Evolutionary conservation across 2,797 vertebrate species (phyloP).

Genomic region (Fratercula arctica): DNA sequence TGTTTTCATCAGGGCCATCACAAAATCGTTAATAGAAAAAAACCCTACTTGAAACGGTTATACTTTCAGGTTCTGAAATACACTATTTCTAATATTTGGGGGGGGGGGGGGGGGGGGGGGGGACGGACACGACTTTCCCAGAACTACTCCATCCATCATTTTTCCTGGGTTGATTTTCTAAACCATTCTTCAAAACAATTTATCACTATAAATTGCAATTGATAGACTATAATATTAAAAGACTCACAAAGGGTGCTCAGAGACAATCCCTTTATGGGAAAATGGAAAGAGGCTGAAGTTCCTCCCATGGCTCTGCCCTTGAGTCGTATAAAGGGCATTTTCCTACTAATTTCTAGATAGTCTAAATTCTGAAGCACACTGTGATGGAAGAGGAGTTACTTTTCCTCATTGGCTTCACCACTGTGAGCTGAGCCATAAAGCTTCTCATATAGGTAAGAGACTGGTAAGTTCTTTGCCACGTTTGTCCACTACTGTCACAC

Average conservation of each 20-base stretch:
- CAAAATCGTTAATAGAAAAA: not conserved
- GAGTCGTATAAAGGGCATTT: not conserved
- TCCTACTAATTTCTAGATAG: not conserved
- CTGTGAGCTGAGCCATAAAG: not conserved
- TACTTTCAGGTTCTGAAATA: not conserved
- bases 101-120: too few species aligned
- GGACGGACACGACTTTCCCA: too few species aligned
- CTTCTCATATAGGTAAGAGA: not conserved
- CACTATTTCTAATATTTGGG: fast-evolving
- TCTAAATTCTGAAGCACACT: not conserved
- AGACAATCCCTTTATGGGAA: not conserved
- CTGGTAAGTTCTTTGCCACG: not conserved
- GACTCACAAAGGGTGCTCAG: not conserved
- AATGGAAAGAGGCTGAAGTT: not conserved
- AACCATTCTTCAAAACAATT: not conserved
- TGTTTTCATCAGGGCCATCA: not conserved
- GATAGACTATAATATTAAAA: not conserved
- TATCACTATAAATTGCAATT: not conserved
- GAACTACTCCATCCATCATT: not conserved
- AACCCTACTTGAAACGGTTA: not conserved
- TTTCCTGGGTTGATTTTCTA: not conserved
- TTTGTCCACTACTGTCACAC: not conserved
- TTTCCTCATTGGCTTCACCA: not conserved
- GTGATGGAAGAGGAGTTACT: not conserved
- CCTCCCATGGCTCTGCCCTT: not conserved